Evolutionary conservation across 2,113 vertebrate genomes (phyloP).

Genomic region (Istiophorus platypterus): DNA sequence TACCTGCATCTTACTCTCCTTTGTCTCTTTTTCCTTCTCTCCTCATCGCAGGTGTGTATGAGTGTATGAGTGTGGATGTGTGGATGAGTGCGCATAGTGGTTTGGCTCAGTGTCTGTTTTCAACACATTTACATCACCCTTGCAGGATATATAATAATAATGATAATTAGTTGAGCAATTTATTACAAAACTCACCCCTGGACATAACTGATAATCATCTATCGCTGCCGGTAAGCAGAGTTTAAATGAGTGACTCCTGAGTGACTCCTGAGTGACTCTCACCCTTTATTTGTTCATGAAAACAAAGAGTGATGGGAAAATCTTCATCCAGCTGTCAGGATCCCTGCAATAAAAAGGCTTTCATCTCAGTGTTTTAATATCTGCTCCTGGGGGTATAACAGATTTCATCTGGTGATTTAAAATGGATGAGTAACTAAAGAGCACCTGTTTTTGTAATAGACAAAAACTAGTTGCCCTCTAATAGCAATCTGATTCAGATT

Average conservation of each 20-base stretch:
- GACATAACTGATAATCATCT: not conserved
- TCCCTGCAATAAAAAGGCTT: not conserved
- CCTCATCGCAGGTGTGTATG: slow-evolving; percentile 28
- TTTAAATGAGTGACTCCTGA: no score
- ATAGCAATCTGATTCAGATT: no score
- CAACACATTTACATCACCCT: not conserved
- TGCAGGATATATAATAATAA: no score
- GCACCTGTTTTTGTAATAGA: not conserved
- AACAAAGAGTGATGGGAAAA: not conserved
- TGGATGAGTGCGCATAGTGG: not conserved
- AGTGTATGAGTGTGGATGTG: no score
- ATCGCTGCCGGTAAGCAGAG: not conserved
- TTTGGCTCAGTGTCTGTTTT: slow-evolving; percentile 17
- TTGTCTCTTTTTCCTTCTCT: slow-evolving; percentile 36
- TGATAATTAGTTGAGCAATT: not conserved
- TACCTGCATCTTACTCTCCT: slow-evolving; percentile 36
- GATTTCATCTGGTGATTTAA: not conserved
- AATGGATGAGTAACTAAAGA: not conserved
- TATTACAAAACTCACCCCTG: not conserved
- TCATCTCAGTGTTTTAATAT: not conserved
- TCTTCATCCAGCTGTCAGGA: not conserved
- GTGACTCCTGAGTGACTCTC: not conserved
- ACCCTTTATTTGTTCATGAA: not conserved
- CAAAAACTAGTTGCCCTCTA: not conserved
- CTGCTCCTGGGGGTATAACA: no score